Percentiles rank a stretch among this genome's conserved stretches.
These are phyloP conservation scores for Lasioglossum pauxillum DNA, from an alignment of 2,888 invertebrate species.

Conservation along the genomic window DNA sequence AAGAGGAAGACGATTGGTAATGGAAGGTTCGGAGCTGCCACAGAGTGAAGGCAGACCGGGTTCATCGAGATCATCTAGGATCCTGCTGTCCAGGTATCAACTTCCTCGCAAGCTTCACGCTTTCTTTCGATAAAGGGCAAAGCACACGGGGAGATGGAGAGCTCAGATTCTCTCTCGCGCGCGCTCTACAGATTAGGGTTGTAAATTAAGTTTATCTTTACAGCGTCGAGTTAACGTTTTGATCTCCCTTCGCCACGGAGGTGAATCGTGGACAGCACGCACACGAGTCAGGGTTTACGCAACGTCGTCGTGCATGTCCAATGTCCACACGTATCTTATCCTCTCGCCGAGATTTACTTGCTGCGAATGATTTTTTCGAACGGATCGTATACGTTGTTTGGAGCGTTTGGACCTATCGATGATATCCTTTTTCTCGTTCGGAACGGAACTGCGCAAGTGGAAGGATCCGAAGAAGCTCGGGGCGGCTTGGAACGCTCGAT, in stretches of 20 bases:
- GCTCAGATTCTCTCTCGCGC: neutral
- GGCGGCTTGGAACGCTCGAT: conserved; percentile 43
- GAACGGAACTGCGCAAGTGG: neutral
- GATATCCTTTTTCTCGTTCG: neutral
- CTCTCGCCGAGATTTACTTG: conserved; percentile 6
- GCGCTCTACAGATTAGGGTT: neutral
- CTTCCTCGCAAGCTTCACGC: neutral
- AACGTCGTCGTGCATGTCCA: neutral
- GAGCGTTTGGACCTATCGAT: conserved; percentile 33
- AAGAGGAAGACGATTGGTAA: conserved; percentile 59
- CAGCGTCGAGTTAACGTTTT: neutral
- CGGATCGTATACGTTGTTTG: conserved; percentile 58
- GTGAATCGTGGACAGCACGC: neutral
- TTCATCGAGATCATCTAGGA: conserved; percentile 5
- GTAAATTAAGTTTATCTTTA: neutral
- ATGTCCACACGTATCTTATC: conserved; percentile 15
- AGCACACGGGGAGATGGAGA: neutral
- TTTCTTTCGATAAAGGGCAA: neutral
- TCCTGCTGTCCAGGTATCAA: neutral
- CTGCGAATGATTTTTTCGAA: conserved; percentile 18
- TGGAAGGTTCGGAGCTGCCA: conserved; percentile 31
- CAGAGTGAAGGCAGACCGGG: neutral
- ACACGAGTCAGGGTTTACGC: conserved; percentile 3
- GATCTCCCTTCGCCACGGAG: neutral
- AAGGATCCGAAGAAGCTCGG: conserved; percentile 24